These are phyloP conservation scores for Malacoraja senta DNA, from an alignment of 2,797 vertebrate genomes.

Conservation along the genomic window DNA sequence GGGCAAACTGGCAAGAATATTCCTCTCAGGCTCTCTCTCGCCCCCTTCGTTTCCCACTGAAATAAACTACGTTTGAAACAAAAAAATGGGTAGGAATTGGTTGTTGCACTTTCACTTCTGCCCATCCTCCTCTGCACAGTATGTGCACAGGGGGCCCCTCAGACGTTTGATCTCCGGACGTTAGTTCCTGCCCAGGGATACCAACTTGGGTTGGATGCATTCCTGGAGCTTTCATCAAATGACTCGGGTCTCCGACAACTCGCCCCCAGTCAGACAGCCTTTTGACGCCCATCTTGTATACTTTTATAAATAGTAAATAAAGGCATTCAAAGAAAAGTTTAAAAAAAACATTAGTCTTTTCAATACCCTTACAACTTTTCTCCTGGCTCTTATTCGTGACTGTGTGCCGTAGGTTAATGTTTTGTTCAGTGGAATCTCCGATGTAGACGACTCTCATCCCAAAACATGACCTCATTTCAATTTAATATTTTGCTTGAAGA, in stretches of 20 bases:
- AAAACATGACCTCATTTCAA: no score
- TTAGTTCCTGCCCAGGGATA: background rate
- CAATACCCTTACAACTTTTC: background rate
- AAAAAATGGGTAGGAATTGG: background rate
- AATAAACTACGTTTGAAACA: conserved; percentile 6
- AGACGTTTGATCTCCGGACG: background rate
- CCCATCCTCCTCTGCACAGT: background rate
- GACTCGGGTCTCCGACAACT: background rate
- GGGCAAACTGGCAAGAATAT: background rate
- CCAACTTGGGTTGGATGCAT: background rate
- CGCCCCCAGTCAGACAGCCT: background rate
- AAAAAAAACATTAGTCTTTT: background rate
- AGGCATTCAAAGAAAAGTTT: no score
- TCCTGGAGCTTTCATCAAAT: background rate
- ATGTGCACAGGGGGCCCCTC: background rate
- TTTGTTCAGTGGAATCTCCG: background rate
- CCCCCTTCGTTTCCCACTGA: background rate
- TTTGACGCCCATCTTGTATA: background rate
- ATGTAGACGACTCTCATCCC: background rate
- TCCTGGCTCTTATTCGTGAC: no score
- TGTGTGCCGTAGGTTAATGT: background rate
- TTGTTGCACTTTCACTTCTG: conserved; percentile 4
- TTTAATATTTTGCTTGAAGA: no score
- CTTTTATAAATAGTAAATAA: background rate
- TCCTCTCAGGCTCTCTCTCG: background rate